Evolutionary conservation across 2,888 invertebrate genomes (phyloP).

Genomic region (Oxyteleia sp.): DNA sequence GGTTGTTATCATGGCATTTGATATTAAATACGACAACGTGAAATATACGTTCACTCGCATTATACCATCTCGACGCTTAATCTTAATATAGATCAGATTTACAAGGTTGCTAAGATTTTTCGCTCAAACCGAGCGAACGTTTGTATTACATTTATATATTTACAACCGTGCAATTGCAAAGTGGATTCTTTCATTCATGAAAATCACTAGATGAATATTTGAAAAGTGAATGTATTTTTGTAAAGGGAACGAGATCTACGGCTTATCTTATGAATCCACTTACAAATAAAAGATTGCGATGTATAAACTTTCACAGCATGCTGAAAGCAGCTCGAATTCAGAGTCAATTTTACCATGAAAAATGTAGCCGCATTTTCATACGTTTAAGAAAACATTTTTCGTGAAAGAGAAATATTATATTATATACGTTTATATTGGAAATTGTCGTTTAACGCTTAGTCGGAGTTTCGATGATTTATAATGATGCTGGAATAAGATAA

Average conservation of each 20-base stretch:
- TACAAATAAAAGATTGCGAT: constrained; percentile 54
- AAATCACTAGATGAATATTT: constrained; percentile 47
- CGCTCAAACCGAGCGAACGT: background rate
- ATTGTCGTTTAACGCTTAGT: no score
- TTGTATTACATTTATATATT: constrained; percentile 33
- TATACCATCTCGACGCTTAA: constrained; percentile 5
- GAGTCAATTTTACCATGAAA: constrained; percentile 63
- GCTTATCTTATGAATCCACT: constrained; percentile 47
- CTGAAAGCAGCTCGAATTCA: constrained; percentile 49
- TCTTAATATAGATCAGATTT: constrained; percentile 22
- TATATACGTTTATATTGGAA: constrained; percentile 26
- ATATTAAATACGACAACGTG: constrained; percentile 12
- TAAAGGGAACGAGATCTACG: constrained; percentile 26
- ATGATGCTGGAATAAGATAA: no score
- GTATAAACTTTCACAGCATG: constrained; percentile 44
- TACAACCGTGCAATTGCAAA: constrained; percentile 24
- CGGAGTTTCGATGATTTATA: no score
- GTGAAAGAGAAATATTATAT: constrained; percentile 30
- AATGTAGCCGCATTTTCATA: constrained; percentile 49
- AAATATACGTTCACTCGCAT: background rate
- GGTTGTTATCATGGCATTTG: background rate
- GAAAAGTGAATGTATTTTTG: constrained; percentile 33
- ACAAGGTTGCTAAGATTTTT: constrained; percentile 8
- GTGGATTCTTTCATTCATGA: constrained; percentile 27
- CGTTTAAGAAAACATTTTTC: constrained; percentile 42